These are phyloP conservation scores for Chroicocephalus ridibundus DNA, from an alignment of 2,113 vertebrate species.

Conservation along the genomic window DNA sequence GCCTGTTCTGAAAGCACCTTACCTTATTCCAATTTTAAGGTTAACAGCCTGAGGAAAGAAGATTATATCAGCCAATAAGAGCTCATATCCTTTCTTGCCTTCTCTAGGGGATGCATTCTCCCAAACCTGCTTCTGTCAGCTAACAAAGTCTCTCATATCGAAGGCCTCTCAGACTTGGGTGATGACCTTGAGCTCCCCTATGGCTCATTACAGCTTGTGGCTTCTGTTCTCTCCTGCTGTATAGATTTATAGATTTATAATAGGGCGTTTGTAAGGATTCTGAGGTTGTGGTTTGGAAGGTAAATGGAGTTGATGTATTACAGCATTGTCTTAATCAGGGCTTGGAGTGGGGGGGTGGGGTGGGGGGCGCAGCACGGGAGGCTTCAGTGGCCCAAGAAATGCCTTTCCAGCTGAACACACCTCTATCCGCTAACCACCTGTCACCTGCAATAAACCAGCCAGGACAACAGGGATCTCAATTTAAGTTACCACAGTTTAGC, in stretches of 20 bases:
- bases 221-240: background rate
- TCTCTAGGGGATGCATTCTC: slow-evolving; percentile 6
- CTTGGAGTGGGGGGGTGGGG: too few species aligned
- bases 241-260: slow-evolving; percentile 32
- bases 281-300: slow-evolving; percentile 11
- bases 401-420: slow-evolving; percentile 37
- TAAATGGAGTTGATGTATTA: slow-evolving; percentile 25
- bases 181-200: slow-evolving; percentile 38
- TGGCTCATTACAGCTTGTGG: slow-evolving; percentile 16
- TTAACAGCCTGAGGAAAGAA: slow-evolving; percentile 25
- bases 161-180: background rate
- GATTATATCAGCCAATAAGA: slow-evolving; percentile 7
- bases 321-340: background rate
- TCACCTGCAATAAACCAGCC: background rate
- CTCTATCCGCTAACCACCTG: slow-evolving; percentile 4
- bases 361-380: background rate
- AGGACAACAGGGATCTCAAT: background rate
- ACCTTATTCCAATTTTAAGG: slow-evolving; percentile 15
- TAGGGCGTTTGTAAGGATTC: background rate
- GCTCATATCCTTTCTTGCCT: background rate
- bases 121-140: background rate
- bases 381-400: slow-evolving; percentile 34
- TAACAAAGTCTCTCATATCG: background rate
- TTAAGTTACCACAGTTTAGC: background rate
- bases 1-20: background rate